These are phyloP conservation scores for Fukomys damarensis DNA, from an alignment of 2,113 vertebrate genomes.

Conservation along the genomic window DNA sequence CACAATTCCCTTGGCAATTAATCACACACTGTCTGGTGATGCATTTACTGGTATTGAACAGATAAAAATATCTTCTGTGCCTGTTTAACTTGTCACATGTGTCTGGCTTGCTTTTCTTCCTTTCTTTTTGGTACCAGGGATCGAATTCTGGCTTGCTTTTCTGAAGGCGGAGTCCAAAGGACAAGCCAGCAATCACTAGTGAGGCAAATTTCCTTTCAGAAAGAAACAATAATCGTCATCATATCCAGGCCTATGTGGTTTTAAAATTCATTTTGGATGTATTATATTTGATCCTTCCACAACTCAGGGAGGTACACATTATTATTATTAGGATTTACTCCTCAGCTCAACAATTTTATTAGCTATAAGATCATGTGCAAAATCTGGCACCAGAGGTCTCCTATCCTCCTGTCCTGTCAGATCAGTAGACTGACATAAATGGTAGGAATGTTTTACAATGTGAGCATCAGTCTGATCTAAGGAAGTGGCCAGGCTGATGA, in stretches of 20 bases:
- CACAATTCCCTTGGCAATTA: constrained; percentile 77
- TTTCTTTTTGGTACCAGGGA: too few species aligned
- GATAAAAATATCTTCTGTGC: constrained; percentile 76
- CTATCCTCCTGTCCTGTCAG: background rate
- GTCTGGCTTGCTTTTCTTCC: constrained; percentile 64
- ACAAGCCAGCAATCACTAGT: constrained; percentile 57
- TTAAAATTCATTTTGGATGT: background rate
- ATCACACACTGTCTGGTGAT: constrained; percentile 69
- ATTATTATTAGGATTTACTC: background rate
- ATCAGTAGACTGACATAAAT: background rate
- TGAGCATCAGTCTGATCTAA: background rate
- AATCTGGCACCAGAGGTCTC: background rate
- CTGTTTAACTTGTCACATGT: constrained; percentile 76
- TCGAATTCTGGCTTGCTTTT: constrained; percentile 66
- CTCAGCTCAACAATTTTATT: constrained; percentile 16
- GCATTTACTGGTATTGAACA: constrained; percentile 71
- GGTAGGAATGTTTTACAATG: background rate
- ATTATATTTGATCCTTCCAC: background rate
- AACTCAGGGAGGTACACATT: background rate
- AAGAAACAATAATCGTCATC: constrained; percentile 6
- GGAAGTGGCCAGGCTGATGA: background rate
- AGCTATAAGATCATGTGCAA: constrained; percentile 3
- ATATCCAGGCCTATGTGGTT: background rate
- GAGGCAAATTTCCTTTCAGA: constrained; percentile 19
- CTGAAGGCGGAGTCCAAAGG: constrained; percentile 55